phyloP scores from a whole-genome alignment of 2,888 invertebrate genomes.

The Lottia gigantea region DNA sequence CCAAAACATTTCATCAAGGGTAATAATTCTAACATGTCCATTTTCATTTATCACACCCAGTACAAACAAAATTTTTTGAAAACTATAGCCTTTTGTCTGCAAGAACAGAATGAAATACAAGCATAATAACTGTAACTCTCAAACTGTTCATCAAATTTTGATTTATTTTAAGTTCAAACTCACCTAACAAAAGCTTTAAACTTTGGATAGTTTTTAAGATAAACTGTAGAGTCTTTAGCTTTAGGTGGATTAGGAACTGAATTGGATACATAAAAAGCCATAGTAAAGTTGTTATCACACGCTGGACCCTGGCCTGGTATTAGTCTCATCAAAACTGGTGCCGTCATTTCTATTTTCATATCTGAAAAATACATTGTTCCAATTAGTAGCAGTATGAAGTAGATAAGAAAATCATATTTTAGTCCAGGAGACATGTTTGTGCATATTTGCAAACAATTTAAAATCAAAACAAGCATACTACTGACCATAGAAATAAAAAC shows the following conservation, averaged over 20 bases:
- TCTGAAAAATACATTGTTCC: conserved; percentile 29
- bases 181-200: conserved; percentile 39
- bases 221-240: conserved; percentile 45
- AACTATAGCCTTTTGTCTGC: too few species aligned
- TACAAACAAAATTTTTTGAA: too few species aligned
- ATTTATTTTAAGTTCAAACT: not conserved
- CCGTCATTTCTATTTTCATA: conserved; percentile 56
- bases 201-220: conserved; percentile 40
- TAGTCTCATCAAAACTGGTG: conserved; percentile 51
- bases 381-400: too few species aligned
- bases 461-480: too few species aligned
- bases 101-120: too few species aligned
- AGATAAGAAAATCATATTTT: not conserved
- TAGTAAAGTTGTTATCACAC: conserved; percentile 54
- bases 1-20: too few species aligned
- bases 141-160: too few species aligned
- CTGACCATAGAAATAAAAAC: too few species aligned
- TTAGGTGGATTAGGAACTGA: conserved; percentile 32
- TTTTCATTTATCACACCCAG: too few species aligned
- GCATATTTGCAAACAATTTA: too few species aligned
- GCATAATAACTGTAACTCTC: too few species aligned
- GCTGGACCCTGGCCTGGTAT: conserved; percentile 53
- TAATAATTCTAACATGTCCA: too few species aligned
- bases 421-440: not conserved
- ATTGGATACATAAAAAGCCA: conserved; percentile 39